phyloP scores from a whole-genome alignment of 2,113 vertebrate genomes.

The Fulica atra region DNA sequence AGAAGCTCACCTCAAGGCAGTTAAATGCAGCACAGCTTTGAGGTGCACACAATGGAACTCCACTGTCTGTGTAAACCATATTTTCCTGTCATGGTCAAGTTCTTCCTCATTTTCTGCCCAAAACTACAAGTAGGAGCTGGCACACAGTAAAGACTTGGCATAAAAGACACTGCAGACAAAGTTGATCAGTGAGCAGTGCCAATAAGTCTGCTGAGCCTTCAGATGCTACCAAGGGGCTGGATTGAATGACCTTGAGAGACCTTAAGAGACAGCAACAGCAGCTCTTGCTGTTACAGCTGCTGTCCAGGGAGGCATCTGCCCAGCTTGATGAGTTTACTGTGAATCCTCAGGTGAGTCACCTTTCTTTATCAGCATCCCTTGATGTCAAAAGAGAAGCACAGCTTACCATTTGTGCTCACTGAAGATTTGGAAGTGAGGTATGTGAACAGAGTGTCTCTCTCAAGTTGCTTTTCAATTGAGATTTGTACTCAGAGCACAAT shows the following conservation, averaged over 20 bases:
- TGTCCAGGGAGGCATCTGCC: neutral
- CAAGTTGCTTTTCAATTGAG: neutral
- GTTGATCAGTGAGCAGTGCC: neutral
- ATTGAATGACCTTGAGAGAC: neutral
- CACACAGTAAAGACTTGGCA: neutral
- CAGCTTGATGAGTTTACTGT: neutral
- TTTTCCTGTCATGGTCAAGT: neutral
- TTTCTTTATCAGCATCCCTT: neutral
- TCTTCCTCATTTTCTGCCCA: neutral
- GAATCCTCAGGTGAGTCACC: neutral
- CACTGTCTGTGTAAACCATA: neutral
- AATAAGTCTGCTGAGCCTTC: neutral
- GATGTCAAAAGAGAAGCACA: neutral
- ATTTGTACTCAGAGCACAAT: neutral
- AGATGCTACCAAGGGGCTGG: neutral
- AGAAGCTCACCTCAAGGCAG: neutral
- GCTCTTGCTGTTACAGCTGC: neutral
- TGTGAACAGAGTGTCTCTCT: neutral
- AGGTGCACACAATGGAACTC: neutral
- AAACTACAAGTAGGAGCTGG: neutral
- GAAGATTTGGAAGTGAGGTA: neutral
- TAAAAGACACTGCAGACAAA: neutral
- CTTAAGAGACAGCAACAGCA: neutral
- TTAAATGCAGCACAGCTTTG: neutral
- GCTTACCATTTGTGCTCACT: neutral